Conservation (phyloP, 2,797 vertebrate genomes). For the Chiroxiphia lanceolata region DNA sequence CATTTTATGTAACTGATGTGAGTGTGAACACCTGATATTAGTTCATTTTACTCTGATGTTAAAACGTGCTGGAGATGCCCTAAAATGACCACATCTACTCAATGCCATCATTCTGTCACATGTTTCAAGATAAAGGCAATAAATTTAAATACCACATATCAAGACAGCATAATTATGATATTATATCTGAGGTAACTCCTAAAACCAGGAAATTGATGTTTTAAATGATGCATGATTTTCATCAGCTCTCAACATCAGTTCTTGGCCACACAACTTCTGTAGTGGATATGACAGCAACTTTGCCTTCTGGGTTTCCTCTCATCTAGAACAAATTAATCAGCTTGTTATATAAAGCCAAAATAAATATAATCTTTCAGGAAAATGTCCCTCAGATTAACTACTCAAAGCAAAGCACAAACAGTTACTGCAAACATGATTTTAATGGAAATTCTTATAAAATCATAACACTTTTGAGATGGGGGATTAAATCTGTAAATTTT, state of each 20-base stretch:
- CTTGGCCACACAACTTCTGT: neutral
- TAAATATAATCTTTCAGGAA: neutral
- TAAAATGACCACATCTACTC: neutral
- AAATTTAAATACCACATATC: neutral
- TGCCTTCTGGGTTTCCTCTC: neutral
- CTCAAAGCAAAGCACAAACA: neutral
- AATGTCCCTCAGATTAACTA: neutral
- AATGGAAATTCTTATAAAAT: neutral
- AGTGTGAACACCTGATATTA: neutral
- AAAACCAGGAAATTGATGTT: neutral
- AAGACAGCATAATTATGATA: neutral
- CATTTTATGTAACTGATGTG: neutral
- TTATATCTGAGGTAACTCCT: neutral
- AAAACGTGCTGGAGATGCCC: neutral
- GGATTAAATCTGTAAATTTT: neutral
- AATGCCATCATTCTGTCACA: neutral
- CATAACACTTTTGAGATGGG: accelerated
- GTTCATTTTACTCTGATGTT: neutral
- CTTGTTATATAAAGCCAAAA: neutral
- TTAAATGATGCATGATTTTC: neutral
- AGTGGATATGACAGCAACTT: neutral
- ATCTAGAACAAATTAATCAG: neutral
- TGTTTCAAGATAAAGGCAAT: neutral
- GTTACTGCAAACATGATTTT: neutral
- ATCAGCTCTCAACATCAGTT: neutral